Percentiles rank a stretch among this genome's conserved stretches.
phyloP scores from a whole-genome alignment of 2,113 vertebrate genomes.

The Corythaixoides concolor region DNA sequence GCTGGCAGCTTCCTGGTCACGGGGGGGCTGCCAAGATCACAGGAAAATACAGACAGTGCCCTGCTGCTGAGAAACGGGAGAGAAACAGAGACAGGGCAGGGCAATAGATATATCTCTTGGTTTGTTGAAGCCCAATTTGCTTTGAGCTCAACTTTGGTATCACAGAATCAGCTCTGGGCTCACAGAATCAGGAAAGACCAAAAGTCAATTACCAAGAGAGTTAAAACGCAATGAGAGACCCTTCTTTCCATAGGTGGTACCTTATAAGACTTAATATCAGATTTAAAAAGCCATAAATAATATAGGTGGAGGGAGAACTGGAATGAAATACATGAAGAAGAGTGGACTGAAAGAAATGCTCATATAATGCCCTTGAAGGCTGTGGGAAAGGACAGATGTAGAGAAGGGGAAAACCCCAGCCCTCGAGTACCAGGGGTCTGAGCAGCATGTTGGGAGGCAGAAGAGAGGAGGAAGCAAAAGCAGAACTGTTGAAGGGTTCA shows the following conservation, averaged over 20 bases:
- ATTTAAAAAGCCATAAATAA: neutral
- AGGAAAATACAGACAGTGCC: neutral
- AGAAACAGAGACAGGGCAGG: neutral
- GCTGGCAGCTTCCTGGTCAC: constrained; percentile 54
- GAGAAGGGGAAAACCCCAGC: neutral
- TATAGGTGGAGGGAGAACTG: neutral
- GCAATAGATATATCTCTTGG: neutral
- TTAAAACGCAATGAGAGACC: neutral
- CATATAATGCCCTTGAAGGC: neutral
- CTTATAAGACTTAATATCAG: neutral
- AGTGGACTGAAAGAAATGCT: neutral
- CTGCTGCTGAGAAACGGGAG: neutral
- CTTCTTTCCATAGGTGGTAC: neutral
- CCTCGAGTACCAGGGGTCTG: neutral
- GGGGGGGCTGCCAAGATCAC: neutral
- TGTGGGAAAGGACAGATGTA: neutral
- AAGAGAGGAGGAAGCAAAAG: neutral
- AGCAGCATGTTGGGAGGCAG: neutral
- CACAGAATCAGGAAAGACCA: neutral
- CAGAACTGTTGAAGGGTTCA: neutral
- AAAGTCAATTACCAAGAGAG: neutral
- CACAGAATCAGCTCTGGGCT: neutral
- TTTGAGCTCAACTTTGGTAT: neutral
- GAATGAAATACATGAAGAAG: neutral
- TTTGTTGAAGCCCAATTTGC: neutral